phyloP scores from a whole-genome alignment of 2,797 vertebrate genomes.

The Lagorchestes hirsutus region DNA sequence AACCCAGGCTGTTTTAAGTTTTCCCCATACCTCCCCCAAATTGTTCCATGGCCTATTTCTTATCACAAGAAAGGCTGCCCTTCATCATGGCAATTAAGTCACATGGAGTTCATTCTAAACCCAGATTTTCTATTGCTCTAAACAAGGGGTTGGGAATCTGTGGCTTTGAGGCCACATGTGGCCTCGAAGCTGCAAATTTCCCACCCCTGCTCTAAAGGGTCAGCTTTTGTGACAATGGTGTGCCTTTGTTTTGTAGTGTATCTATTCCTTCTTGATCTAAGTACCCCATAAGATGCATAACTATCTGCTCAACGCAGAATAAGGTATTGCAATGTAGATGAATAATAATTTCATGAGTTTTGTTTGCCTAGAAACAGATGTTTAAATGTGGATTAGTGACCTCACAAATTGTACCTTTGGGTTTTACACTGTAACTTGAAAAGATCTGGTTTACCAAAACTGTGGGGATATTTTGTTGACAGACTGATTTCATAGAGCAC shows the following conservation, averaged over 20 bases:
- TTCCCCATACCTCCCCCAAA: background rate
- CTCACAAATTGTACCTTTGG: conserved; percentile 32
- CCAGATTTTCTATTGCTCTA: background rate
- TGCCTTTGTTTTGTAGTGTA: background rate
- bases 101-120: background rate
- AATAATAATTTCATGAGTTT: conserved; percentile 2
- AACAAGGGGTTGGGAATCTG: background rate
- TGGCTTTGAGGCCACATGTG: no score
- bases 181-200: no score
- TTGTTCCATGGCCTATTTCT: conserved; percentile 43
- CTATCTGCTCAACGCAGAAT: background rate
- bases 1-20: background rate
- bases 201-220: background rate
- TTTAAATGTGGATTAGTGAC: conserved; percentile 57
- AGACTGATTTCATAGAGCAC: background rate
- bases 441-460: background rate
- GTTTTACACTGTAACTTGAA: conserved; percentile 13
- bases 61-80: background rate
- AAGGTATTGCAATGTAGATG: background rate
- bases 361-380: conserved; percentile 62
- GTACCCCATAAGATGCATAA: background rate
- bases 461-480: background rate
- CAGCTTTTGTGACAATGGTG: background rate
- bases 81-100: conserved; percentile 26
- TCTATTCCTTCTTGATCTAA: background rate